Conservation (phyloP, 2,888 invertebrate species). For the Ormyrus nitidulus region DNA sequence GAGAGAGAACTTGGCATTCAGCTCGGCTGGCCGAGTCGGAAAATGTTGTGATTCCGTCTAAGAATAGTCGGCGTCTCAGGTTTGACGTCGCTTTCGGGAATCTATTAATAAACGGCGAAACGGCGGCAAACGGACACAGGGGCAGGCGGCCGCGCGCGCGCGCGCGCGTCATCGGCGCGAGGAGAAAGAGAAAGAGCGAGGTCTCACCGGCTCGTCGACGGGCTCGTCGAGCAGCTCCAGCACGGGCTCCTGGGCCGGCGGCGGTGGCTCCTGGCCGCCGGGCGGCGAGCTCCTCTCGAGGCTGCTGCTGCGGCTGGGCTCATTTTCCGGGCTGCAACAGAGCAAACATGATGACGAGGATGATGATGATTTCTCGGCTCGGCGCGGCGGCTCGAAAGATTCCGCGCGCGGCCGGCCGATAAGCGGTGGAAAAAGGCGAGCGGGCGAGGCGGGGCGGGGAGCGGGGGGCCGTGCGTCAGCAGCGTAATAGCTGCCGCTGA, state of each 20-base stretch:
- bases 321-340: slow-evolving; percentile 27
- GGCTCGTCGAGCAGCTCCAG: slow-evolving; percentile 69
- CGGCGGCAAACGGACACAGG: slow-evolving; percentile 43
- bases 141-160: not conserved
- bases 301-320: not conserved
- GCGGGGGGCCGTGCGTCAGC: too few species aligned
- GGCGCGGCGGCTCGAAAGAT: not conserved
- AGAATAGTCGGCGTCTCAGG: slow-evolving; percentile 12
- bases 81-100: slow-evolving; percentile 30
- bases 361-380: not conserved
- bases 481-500: not conserved
- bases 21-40: not conserved
- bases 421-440: too few species aligned
- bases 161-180: not conserved
- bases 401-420: not conserved
- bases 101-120: slow-evolving; percentile 39
- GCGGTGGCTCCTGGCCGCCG: not conserved
- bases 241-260: slow-evolving; percentile 57
- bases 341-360: too few species aligned
- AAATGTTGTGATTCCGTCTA: slow-evolving; percentile 37
- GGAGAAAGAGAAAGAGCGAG: not conserved
- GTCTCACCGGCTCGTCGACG: slow-evolving; percentile 69
- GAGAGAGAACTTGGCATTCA: slow-evolving; percentile 23
- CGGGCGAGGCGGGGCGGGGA: too few species aligned
- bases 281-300: too few species aligned